Conservation (phyloP, 1,140 invertebrate species). For the Ridgeia piscesae region DNA sequence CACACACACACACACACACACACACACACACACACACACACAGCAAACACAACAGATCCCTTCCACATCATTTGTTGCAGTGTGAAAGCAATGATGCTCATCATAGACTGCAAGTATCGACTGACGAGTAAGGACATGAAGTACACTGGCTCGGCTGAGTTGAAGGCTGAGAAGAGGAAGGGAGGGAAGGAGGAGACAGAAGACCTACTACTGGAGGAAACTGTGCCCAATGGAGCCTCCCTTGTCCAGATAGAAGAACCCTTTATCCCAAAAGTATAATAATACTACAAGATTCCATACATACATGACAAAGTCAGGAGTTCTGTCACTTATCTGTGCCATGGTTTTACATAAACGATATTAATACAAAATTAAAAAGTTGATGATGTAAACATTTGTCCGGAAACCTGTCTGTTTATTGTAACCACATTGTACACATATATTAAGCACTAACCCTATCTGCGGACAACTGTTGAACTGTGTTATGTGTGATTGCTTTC, state of each 20-base stretch:
- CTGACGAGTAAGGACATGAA: conserved; percentile 34
- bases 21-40: not conserved
- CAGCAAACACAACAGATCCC: not conserved
- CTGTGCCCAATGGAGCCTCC: not conserved
- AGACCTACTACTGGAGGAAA: not conserved
- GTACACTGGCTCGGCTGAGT: not conserved
- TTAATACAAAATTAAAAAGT: not conserved
- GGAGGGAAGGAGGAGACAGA: not conserved
- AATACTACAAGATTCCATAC: not conserved
- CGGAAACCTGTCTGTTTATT: not conserved
- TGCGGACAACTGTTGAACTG: too few species aligned
- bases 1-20: too few species aligned
- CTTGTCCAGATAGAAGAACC: not conserved
- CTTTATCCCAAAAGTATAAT: not conserved
- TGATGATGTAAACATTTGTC: not conserved
- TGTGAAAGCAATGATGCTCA: conserved; percentile 58
- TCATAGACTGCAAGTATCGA: conserved; percentile 59
- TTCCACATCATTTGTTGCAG: conserved; percentile 32
- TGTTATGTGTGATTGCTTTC: too few species aligned
- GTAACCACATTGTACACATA: not conserved
- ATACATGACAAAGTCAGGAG: not conserved
- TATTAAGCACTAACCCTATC: too few species aligned
- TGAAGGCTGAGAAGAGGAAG: not conserved
- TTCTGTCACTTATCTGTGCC: not conserved
- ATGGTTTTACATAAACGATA: not conserved